Base-by-base conservation (phyloP, 2,113 vertebrate genomes). In the Corythoichthys haematopterus region DNA sequence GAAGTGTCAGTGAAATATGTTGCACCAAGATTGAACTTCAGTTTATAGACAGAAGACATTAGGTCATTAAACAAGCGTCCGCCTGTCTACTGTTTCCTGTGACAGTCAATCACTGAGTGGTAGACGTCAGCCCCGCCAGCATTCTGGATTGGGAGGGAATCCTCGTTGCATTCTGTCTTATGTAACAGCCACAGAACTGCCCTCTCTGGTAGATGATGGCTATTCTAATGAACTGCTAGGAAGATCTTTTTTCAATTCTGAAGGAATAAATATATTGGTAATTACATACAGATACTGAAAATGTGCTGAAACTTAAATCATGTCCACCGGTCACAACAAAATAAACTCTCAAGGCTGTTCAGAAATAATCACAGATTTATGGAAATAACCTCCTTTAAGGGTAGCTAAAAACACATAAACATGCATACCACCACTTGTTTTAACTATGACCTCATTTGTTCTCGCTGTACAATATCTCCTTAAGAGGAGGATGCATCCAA, bases 31-130 rank as follows among this genome's bases (percentile, higher is more conserved):
- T 73, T 5, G n/a, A 68, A 79, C 66, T 68, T 58, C 10, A 62
- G 48, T n/a, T 9, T 20, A 60, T 71, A 15, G 71, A 65, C 70
- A 80, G 70, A 53, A 53, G 52, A 55, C 52, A 12, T 55, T 55
- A 69, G 74, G 80, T 84, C 83, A 74, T 80, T 75, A 58, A 71
- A 38, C 6, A 14, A 43, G 60, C 38, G 59, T 59, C 56, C 72
- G 65, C 28, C 15, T 37, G 64, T 43, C 64, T 65, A 68, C 47
- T 66, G 33, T 81, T 82, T 80, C 70, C 67, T 55, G 6, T 46
- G 59, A 75, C 70, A 74, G 36, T 43, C 12, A 59, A 82, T 66
- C 58, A 45, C 65, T 69, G 63, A 63, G 67, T 35, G 64, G 51
- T 15, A 33, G 38, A 43, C 9, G 40, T 43, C 55, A 64, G 35